These are phyloP conservation scores for Euthynnus affinis DNA, from an alignment of 2,797 vertebrate species.

Conservation along the genomic window DNA sequence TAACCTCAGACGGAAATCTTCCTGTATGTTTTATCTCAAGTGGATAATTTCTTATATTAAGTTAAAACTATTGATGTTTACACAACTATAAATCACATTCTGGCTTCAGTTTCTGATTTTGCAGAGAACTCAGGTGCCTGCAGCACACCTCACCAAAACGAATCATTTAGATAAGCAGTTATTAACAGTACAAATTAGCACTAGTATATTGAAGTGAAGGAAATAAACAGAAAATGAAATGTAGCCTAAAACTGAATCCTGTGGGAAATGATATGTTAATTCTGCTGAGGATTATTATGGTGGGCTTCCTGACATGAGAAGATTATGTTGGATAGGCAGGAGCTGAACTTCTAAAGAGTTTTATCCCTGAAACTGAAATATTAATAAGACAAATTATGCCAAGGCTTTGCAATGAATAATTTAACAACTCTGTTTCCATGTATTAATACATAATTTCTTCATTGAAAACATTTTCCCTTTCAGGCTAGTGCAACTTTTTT, in stretches of 20 bases:
- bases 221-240: conserved; percentile 9
- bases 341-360: conserved; percentile 36
- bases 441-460: conserved; percentile 43
- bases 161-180: not conserved
- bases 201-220: not conserved
- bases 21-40: too few species aligned
- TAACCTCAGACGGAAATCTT: too few species aligned
- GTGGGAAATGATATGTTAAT: conserved; percentile 41
- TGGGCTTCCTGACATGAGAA: conserved; percentile 19
- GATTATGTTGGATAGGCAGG: conserved; percentile 25
- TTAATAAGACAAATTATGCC: conserved; percentile 51
- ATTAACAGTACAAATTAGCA: not conserved
- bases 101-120: conserved; percentile 9
- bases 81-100: not conserved
- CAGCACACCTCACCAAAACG: not conserved
- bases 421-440: conserved; percentile 48
- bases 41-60: not conserved
- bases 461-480: conserved; percentile 41
- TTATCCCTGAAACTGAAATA: conserved; percentile 47
- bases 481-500: not conserved
- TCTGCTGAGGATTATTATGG: conserved; percentile 32
- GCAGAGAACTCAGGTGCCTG: not conserved
- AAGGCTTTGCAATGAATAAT: conserved; percentile 53
- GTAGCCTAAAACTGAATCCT: conserved; percentile 1
- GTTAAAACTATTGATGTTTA: too few species aligned